These are phyloP conservation scores for Heliconius melpomene DNA, from an alignment of 1,140 invertebrate genomes.

Conservation along the genomic window DNA sequence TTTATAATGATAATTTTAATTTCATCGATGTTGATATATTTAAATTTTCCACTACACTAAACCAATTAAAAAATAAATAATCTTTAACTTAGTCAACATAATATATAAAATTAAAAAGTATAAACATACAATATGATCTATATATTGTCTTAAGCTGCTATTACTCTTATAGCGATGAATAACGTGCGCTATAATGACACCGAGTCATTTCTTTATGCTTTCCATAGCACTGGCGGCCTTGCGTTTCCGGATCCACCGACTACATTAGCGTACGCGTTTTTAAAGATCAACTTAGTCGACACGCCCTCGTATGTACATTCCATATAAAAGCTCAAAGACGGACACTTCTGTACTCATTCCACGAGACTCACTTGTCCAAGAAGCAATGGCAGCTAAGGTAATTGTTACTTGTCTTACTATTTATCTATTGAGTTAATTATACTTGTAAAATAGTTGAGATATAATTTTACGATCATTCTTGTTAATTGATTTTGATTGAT, in stretches of 20 bases:
- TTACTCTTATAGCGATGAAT: constrained; percentile 7
- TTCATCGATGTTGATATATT: too few relatives aligned
- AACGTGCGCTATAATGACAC: constrained; percentile 23
- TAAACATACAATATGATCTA: neutral
- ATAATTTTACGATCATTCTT: neutral
- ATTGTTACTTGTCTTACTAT: neutral
- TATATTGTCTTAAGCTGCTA: neutral
- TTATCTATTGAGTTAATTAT: neutral
- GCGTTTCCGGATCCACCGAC: constrained; percentile 67
- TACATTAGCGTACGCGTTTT: constrained; percentile 50
- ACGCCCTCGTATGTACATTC: constrained; percentile 60
- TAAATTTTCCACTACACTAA: too few relatives aligned
- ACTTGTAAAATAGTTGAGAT: neutral
- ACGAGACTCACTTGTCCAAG: constrained; percentile 60
- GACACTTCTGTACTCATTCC: constrained; percentile 61
- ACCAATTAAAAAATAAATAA: too few relatives aligned
- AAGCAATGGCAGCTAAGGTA: constrained; percentile 66
- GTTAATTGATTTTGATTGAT: neutral
- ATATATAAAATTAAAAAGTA: too few relatives aligned
- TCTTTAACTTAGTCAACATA: too few relatives aligned
- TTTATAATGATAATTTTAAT: too few relatives aligned
- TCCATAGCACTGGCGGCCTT: constrained; percentile 56
- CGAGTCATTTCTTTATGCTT: constrained; percentile 52
- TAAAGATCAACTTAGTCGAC: constrained; percentile 65
- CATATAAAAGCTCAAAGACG: constrained; percentile 66